phyloP scores from a whole-genome alignment of 2,797 vertebrate species.

The Apogon talboti region DNA sequence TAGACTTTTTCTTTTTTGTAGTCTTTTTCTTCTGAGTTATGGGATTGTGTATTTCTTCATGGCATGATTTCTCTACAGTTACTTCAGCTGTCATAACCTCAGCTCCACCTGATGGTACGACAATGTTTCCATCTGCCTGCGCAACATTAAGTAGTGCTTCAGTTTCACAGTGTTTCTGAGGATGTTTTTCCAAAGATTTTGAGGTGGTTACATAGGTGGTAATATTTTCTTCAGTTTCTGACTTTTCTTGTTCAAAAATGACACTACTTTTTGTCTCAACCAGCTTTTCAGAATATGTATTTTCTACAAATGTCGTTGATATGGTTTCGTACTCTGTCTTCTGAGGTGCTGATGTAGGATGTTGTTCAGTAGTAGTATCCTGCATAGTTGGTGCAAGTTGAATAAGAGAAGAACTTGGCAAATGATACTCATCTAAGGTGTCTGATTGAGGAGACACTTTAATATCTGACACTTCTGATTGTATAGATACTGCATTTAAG shows the following conservation, averaged over 20 bases:
- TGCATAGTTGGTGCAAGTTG: constrained; percentile 21
- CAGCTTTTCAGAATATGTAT: background rate
- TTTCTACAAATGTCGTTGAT: background rate
- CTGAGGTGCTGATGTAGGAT: constrained; percentile 57
- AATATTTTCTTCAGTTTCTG: background rate
- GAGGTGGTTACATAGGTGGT: background rate
- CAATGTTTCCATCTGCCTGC: constrained; percentile 3
- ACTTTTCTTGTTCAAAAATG: constrained; percentile 1
- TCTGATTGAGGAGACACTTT: constrained; percentile 42
- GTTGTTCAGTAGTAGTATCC: constrained; percentile 18
- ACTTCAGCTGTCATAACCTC: background rate
- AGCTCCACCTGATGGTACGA: background rate
- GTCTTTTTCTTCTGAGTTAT: background rate
- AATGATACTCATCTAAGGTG: constrained; percentile 31
- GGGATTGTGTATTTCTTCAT: background rate
- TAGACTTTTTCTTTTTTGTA: constrained; percentile 14
- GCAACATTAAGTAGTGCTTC: background rate
- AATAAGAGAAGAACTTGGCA: constrained; percentile 51
- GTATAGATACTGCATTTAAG: constrained; percentile 25
- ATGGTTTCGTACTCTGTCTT: constrained; percentile 34
- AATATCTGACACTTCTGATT: constrained; percentile 8
- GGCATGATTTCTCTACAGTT: background rate
- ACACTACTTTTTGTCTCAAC: constrained; percentile 6
- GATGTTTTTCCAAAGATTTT: constrained; percentile 7
- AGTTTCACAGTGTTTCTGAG: background rate